A percentile compares a stretch with the other conserved stretches of the same genome.
Evolutionary conservation across 2,888 invertebrate genomes (phyloP).

Genomic region (Acanthosepion esculentum): DNA sequence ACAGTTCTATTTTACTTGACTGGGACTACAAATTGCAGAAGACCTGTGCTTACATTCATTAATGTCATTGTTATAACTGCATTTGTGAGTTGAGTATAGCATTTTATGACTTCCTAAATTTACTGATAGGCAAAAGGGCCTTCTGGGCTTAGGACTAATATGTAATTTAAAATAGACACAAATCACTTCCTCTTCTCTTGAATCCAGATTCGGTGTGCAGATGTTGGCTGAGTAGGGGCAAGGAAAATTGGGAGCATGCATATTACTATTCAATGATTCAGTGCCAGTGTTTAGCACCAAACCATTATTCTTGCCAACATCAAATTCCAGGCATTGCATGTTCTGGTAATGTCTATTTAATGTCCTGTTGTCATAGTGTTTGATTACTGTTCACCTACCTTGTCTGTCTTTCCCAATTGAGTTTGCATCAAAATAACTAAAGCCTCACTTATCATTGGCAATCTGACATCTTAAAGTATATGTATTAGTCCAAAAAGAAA

Average conservation of each 20-base stretch:
- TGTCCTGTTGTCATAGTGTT: background rate
- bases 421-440: background rate
- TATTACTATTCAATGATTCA: background rate
- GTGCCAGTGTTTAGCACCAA: background rate
- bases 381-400: background rate
- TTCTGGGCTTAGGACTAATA: background rate
- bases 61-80: background rate
- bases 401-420: background rate
- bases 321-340: constrained; percentile 20
- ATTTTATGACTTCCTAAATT: background rate
- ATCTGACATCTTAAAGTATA: background rate
- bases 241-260: background rate
- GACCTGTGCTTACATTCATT: background rate
- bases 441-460: background rate
- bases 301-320: background rate
- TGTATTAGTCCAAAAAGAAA: background rate
- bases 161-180: constrained; percentile 13
- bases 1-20: background rate
- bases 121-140: background rate
- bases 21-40: background rate
- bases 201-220: background rate
- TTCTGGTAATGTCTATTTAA: constrained; percentile 20
- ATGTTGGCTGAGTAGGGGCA: background rate
- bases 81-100: background rate
- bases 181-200: constrained; percentile 22